Evolutionary conservation across 1,140 invertebrate species (phyloP).

Genomic region (Ceratina japonica): DNA sequence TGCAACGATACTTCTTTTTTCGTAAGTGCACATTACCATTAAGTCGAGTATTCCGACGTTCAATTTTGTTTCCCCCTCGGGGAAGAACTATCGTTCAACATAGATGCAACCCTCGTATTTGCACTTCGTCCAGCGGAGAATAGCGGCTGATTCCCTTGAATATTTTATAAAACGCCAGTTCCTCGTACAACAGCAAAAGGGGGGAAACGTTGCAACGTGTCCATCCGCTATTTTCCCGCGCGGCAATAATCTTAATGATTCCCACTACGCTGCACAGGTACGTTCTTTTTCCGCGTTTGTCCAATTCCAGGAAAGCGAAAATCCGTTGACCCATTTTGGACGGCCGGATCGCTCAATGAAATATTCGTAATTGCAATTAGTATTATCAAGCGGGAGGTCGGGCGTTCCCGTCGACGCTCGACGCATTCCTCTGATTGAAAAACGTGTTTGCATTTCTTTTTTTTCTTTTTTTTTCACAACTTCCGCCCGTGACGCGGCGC

Average conservation of each 20-base stretch:
- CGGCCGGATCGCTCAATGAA: background rate
- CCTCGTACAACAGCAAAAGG: background rate
- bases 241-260: constrained; percentile 27
- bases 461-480: background rate
- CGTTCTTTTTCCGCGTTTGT: background rate
- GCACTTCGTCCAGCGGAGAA: constrained; percentile 8
- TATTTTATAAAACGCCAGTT: constrained; percentile 32
- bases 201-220: background rate
- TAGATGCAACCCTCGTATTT: constrained; percentile 11
- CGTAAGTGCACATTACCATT: background rate
- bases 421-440: constrained; percentile 33
- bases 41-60: background rate
- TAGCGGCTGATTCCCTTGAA: background rate
- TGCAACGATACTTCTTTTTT: background rate
- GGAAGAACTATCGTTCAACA: background rate
- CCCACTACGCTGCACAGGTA: background rate
- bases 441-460: background rate
- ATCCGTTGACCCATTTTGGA: background rate
- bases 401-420: background rate
- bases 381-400: background rate
- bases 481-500: background rate
- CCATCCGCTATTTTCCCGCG: constrained; percentile 27
- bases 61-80: too few species aligned
- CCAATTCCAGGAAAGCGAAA: background rate
- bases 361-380: constrained; percentile 6